Percentiles rank a stretch among this genome's conserved stretches.
phyloP scores from a whole-genome alignment of 2,113 vertebrate species.

The Condylura cristata region DNA sequence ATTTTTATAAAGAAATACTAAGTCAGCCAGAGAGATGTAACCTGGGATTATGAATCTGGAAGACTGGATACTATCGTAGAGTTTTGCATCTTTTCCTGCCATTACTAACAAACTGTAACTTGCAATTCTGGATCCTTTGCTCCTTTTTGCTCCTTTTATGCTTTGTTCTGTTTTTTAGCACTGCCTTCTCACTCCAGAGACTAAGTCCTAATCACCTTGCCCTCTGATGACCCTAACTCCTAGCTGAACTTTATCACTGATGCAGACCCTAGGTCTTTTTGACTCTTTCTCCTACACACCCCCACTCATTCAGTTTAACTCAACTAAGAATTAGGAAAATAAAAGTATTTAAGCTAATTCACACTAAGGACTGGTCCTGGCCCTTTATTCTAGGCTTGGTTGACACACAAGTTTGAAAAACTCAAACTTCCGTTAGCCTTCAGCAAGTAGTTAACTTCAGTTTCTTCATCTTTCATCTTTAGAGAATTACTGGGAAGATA shows the following conservation, averaged over 20 bases:
- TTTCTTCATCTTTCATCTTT: neutral
- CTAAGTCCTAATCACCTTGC: neutral
- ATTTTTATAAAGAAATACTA: slow-evolving; percentile 21
- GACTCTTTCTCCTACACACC: neutral
- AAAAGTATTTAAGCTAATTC: neutral
- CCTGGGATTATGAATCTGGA: neutral
- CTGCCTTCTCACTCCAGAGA: neutral
- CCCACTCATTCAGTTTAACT: neutral
- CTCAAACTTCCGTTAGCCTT: neutral
- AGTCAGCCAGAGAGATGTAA: slow-evolving; percentile 21
- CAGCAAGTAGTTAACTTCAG: neutral
- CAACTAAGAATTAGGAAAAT: neutral
- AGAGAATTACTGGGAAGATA: neutral
- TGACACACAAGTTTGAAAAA: neutral
- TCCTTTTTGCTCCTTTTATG: neutral
- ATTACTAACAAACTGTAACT: neutral
- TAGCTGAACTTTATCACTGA: neutral
- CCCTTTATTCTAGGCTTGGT: neutral
- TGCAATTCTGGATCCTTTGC: neutral
- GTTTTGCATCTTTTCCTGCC: neutral
- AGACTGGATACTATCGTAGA: neutral
- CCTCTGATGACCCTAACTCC: neutral
- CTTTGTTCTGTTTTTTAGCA: neutral
- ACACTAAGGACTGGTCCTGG: neutral
- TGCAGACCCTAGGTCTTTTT: neutral